Percentiles rank a stretch among this genome's conserved stretches.
These are phyloP conservation scores for Antitype chi DNA, from an alignment of 2,888 invertebrate genomes.

Conservation along the genomic window DNA sequence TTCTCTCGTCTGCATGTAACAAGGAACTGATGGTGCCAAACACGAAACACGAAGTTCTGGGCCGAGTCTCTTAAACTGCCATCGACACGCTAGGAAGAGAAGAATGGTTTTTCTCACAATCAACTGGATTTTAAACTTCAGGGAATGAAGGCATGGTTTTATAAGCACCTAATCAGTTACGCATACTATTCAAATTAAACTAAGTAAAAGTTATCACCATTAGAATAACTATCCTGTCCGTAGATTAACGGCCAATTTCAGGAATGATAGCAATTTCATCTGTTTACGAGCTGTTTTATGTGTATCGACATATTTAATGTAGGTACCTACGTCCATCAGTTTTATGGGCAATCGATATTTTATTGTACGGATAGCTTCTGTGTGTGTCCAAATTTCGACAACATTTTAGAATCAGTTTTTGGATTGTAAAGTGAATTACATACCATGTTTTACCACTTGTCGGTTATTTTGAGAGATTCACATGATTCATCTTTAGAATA, in stretches of 20 bases:
- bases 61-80: not conserved
- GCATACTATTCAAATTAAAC: not conserved
- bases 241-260: conserved; percentile 55
- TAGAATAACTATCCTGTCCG: conserved; percentile 43
- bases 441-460: not conserved
- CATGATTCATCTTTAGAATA: not conserved
- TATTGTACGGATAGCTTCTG: conserved; percentile 38
- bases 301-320: conserved; percentile 57
- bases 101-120: too few species aligned
- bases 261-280: conserved; percentile 51
- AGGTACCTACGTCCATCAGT: conserved; percentile 49
- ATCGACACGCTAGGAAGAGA: not conserved
- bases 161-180: not conserved
- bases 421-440: not conserved
- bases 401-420: not conserved
- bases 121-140: not conserved
- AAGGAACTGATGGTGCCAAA: not conserved
- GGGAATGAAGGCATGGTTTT: not conserved
- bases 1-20: not conserved
- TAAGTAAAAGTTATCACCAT: conserved; percentile 43
- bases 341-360: conserved; percentile 60
- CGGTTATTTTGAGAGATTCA: not conserved
- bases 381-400: conserved; percentile 13
- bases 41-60: not conserved
- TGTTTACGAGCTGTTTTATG: conserved; percentile 61